phyloP scores from a whole-genome alignment of 2,113 vertebrate genomes.

The Vidua chalybeata region DNA sequence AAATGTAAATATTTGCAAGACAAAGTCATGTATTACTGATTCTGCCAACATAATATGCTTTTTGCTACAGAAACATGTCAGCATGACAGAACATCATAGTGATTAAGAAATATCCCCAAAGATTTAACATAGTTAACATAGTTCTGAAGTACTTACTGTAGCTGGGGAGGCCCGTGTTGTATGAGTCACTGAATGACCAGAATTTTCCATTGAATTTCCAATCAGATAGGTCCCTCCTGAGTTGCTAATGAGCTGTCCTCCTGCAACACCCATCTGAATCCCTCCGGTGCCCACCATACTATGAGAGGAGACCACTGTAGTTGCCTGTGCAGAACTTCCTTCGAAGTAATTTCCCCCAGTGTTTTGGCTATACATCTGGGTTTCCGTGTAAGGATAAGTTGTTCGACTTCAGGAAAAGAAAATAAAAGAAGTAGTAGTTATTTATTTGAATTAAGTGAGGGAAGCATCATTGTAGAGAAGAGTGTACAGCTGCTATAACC shows the following conservation, averaged over 20 bases:
- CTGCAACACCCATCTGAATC: conserved; percentile 80
- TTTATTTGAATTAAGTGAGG: background rate
- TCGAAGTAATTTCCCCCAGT: conserved; percentile 81
- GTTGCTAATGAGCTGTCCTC: conserved; percentile 81
- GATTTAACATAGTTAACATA: background rate
- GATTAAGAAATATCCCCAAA: conserved; percentile 21
- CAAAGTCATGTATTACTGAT: background rate
- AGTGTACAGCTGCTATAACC: background rate
- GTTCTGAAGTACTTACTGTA: conserved; percentile 74
- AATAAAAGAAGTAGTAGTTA: conserved; percentile 47
- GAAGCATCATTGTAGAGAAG: background rate
- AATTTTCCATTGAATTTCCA: conserved; percentile 81
- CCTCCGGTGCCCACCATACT: conserved; percentile 81
- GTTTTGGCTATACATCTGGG: conserved; percentile 83
- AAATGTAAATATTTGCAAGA: background rate
- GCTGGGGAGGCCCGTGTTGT: conserved; percentile 79
- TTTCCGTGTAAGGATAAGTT: conserved; percentile 81
- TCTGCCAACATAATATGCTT: background rate
- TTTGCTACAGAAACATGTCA: background rate
- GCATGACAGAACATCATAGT: background rate
- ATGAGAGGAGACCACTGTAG: conserved; percentile 80
- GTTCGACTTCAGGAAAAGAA: conserved; percentile 75
- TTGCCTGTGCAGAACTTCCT: conserved; percentile 79
- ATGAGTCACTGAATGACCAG: conserved; percentile 78
- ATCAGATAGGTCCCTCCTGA: conserved; percentile 81